Base-by-base conservation (phyloP, 1,140 invertebrate species). In the Listronotus oregonensis region DNA sequence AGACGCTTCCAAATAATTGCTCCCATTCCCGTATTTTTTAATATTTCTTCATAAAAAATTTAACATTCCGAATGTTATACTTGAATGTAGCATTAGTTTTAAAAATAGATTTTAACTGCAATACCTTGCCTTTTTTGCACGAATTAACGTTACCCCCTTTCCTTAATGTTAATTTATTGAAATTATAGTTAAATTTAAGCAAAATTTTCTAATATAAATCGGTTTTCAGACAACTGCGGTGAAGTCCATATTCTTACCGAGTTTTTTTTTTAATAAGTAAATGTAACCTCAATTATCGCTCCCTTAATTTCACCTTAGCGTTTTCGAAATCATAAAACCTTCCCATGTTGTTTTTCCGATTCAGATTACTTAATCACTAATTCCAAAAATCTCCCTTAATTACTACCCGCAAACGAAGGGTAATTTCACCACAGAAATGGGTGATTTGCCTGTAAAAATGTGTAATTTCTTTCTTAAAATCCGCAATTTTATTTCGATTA, bases 401-500 rank as follows among this genome's bases (percentile, higher is more conserved):
- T 46, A 39, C 51, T n/a, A 8, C 10, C 31, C 17, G 10, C n/a
- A 32, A 39, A 52, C 54, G 12, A 12, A 37, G 42, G 5, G 47
- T 31, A 17, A 34, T 64, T 37, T 18, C 40, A 6, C 12, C 8
- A n/a, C 15, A 39, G 44, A 17, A 37, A 39, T 14, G 32, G 17
- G 12, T 8, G 7, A 17, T 31, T 31, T 31, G 8, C 17, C 15
- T 21, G 15, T 18, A 18, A 31, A 31, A n/a, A 50, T 6, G 47
- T 6, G 8, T 14, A 66, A 43, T 66, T 66, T 59, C 37, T 12
- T 39, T 12, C 8, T 34, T 15, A 66, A 66, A 66, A 34, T 54
- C 47, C 34, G 63, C 60, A 69, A 69, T 69, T 69, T 63, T 51
- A 65, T 69, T 37, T 59, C 51, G 60, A 66, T 69, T 66, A 69